Base-by-base conservation (phyloP, 2,888 invertebrate genomes). In the Xestia ashworthii region DNA sequence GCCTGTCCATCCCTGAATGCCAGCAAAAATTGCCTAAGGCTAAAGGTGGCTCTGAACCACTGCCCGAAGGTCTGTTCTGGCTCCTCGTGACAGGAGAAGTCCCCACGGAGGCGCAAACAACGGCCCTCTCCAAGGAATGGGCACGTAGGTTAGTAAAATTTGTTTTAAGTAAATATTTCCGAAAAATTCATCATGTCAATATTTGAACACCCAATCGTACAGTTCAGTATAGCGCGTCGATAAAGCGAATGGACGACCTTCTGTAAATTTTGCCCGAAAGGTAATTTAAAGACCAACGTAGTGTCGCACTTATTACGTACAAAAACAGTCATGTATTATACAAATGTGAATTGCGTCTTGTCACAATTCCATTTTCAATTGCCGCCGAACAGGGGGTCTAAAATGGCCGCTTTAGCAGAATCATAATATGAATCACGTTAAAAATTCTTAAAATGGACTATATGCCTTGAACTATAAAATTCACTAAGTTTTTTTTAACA, bases 1-100 rank as follows among this genome's bases (percentile, higher is more conserved):
- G 99, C 53, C 98, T 98, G 91, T 98, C 99, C 72, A 99, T 99
- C 92, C 98, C 98, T 19, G 98, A 98, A 92, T 98, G 98, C 95
- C 98, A 98, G 92, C 97, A 98, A 88, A 92, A 97, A 83, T 96
- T 98, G 76, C 98, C 98, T 19, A 98, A 97, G 92, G 98, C 98
- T 22, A 95, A 97, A 79, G 97, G 97, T 22, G 98, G 98, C 9
- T 95, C 96, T 22, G 98, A 98, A 91, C 98, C 98, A 19, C 96
- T 98, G 12, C 98, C 98, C 8, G 98, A 98, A 93, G 98, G 98
- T 86, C 97, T 98, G 41, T 98, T 98, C 96, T 98, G 98, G 98
- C 97, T 98, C 22, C 97, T 98, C 55, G 96, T 97, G 76, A 98
- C 98, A 32, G 98, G 98, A 76, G 97, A 98, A 19, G 94, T 98